Evolutionary conservation across 2,797 vertebrate species (phyloP).

Genomic region (Bovichtus variegatus): DNA sequence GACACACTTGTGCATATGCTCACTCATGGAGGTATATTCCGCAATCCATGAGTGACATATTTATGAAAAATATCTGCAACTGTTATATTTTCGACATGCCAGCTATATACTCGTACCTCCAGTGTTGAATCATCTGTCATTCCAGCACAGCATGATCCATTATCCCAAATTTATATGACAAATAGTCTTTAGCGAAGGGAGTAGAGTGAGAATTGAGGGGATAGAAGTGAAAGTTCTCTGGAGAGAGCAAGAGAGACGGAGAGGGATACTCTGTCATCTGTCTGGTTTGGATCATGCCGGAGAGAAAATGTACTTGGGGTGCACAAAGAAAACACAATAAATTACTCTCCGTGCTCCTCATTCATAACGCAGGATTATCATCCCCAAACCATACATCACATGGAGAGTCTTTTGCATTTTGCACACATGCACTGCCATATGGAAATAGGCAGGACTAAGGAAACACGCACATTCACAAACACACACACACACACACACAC

Average conservation of each 20-base stretch:
- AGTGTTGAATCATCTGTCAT: conserved; percentile 38
- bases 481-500: conserved; percentile 16
- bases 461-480: conserved; percentile 41
- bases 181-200: conserved; percentile 43
- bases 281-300: conserved; percentile 56
- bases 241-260: conserved; percentile 49
- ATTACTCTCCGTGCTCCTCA: conserved; percentile 73
- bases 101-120: conserved; percentile 35
- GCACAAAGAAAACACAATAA: conserved; percentile 79
- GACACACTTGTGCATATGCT: conserved; percentile 23
- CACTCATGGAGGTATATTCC: conserved; percentile 9
- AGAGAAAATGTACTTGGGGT: conserved; percentile 69
- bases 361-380: conserved; percentile 79
- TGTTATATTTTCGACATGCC: conserved; percentile 31
- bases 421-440: conserved; percentile 61
- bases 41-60: conserved; percentile 35
- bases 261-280: conserved; percentile 50
- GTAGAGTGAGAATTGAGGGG: conserved; percentile 44
- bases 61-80: conserved; percentile 53
- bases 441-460: conserved; percentile 51
- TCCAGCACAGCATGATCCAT: conserved; percentile 52
- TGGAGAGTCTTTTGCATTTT: conserved; percentile 61
- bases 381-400: conserved; percentile 76
- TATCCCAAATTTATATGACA: conserved; percentile 49
- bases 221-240: conserved; percentile 31